Conservation (phyloP, 2,113 vertebrate species). For the Acanthochromis polyacanthus region DNA sequence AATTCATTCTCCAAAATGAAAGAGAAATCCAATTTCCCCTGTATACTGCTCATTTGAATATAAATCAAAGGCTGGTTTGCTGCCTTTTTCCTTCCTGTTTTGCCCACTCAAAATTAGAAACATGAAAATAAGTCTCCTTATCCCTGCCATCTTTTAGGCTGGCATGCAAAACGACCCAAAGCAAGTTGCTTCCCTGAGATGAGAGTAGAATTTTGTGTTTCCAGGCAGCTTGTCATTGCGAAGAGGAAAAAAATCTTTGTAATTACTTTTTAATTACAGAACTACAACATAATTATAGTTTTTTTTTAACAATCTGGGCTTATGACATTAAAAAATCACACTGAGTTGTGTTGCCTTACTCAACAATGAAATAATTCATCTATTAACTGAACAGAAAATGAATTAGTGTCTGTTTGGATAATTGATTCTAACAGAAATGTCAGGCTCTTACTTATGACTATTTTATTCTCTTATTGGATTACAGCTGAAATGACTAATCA, state of each 20-base stretch:
- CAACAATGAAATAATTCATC: too few relatives aligned
- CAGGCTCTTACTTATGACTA: too few relatives aligned
- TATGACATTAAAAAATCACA: too few relatives aligned
- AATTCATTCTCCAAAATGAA: slow-evolving; percentile 75
- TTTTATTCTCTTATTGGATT: too few relatives aligned
- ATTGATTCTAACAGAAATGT: too few relatives aligned
- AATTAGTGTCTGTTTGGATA: too few relatives aligned
- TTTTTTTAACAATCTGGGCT: too few relatives aligned
- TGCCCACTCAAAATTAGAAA: slow-evolving; percentile 45
- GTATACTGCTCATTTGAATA: slow-evolving; percentile 76
- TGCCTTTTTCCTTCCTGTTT: slow-evolving; percentile 47
- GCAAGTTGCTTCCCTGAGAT: background rate
- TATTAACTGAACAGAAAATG: too few relatives aligned
- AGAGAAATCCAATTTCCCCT: slow-evolving; percentile 77
- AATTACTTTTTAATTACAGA: too few relatives aligned
- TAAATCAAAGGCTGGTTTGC: slow-evolving; percentile 68
- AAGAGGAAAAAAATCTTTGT: background rate
- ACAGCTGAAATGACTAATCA: too few relatives aligned
- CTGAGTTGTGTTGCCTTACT: too few relatives aligned
- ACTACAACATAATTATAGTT: too few relatives aligned
- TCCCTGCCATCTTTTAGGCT: slow-evolving; percentile 24
- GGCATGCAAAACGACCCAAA: background rate
- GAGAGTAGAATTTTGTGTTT: background rate
- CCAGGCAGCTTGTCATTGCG: background rate
- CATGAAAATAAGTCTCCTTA: slow-evolving; percentile 48